Evolutionary conservation across 2,113 vertebrate genomes (phyloP), one percentile per base, ranked within the genome.

Genomic region (Seriola dumerili): DNA sequence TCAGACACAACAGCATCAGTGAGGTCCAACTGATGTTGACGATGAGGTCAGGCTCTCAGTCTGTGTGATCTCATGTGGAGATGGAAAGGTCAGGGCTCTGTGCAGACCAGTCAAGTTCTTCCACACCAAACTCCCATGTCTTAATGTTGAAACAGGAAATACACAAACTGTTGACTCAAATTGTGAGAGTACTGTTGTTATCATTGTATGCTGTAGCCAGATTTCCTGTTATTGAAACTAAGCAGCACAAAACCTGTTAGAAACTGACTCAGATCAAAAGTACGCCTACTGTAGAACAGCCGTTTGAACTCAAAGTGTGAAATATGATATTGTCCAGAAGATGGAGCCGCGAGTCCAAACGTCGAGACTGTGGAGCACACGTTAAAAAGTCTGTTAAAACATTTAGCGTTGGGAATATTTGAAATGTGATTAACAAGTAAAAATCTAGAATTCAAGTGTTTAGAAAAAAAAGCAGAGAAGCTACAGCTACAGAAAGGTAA

Each of bases 241-340:
- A 48, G 14, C 46, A 17, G 46, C 16, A 4, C 46, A 48, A 5
- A 17, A 48, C 1, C 46, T 44, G 12, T 14, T 13, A 12, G 10
- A 44, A 44, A 13, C 46, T 48, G 46, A 5, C 46, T 17, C 7
- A n/a, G 19, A 54, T 19, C 6, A 16, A 17, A 42, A 42, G 40
- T 42, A 8, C 40, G 5, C 12, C 4, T 8, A 52, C 5, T 21
- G 48, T 54, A 8, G 48, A 48, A 0, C 21, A 4, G 19, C 32
- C 38, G 17, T 11, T n/a, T 16, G 57, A 8, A 46, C 34, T 55
- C n/a, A 10, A 7, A 54, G 54, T 55, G 32, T 16, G 2, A 50
- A 17, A 46, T 54, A 17, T 32, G 17, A 23, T 65, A 55, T 16
- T 68, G 58, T 66, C 76, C 74, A 87, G 70, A 52, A 88, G 87